Base-by-base conservation (phyloP, 2,113 vertebrate genomes). In the Prolemur simus region DNA sequence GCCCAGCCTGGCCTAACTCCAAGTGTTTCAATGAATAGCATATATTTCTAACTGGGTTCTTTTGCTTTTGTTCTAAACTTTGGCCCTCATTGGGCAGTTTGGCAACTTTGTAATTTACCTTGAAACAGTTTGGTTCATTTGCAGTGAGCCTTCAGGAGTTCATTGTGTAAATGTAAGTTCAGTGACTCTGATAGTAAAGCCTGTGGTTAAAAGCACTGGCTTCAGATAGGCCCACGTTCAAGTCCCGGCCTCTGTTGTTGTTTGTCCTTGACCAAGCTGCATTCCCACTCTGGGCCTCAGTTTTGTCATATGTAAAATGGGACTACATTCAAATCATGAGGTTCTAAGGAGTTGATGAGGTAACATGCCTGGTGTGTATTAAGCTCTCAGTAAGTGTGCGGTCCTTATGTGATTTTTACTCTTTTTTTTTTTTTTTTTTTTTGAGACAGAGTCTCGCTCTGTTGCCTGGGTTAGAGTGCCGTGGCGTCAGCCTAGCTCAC, bases 31-130 rank as follows among this genome's bases (percentile, higher is more conserved):
- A 20, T 89, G 58, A 91, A 68, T 49, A 89, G 76, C 82, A 92
- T 76, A 81, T 85, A 80, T 95, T 92, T 95, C 88, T 94, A 84
- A 84, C 63, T 56, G 27, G 71, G 54, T 47, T 82, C 39, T 39
- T 77, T 1, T 29, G 18, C 56, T 21, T 81, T 58, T 71, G 23
- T 34, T 34, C 8, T 39, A 85, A 80, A 13, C 8, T 96, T 73
- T 12, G 23, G 20, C 18, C 34, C 52, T 66, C 39, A 4, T 17
- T 71, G 73, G 68, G 23, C 66, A 84, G 27, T 64, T 58, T 37
- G 42, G 52, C 37, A 88, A 95, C 94, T 96, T 95, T 96, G 76
- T 88, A 93, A 80, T 84, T 91, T 9, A 77, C 85, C 32, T 82
- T 88, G 47, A 77, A 92, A 89, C 32, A 49, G 11, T 86, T 84